Evolutionary conservation across 2,113 vertebrate species (phyloP).

Genomic region (Sinocyclocheilus anshuiensis): DNA sequence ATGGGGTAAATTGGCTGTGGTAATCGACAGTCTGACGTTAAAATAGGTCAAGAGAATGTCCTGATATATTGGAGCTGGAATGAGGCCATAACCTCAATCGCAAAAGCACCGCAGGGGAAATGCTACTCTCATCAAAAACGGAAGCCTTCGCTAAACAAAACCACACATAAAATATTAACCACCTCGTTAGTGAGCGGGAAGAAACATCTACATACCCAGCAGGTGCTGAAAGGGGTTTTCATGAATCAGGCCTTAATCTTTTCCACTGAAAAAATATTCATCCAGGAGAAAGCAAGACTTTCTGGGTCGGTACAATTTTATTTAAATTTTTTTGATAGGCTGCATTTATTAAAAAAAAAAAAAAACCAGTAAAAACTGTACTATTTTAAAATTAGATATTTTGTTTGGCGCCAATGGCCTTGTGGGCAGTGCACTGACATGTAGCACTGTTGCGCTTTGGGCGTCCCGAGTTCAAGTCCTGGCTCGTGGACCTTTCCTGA

Average conservation of each 20-base stretch:
- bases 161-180: slow-evolving; percentile 52
- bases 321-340: no score
- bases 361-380: no score
- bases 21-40: slow-evolving; percentile 42
- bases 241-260: neutral
- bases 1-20: slow-evolving; percentile 26
- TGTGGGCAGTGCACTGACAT: no score
- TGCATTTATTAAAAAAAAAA: no score
- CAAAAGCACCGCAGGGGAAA: slow-evolving; percentile 36
- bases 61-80: slow-evolving; percentile 38
- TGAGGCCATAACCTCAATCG: slow-evolving; percentile 46
- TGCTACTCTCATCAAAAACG: slow-evolving; percentile 38
- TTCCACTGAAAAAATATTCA: neutral
- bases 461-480: no score
- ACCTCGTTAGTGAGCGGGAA: slow-evolving; percentile 32
- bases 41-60: slow-evolving; percentile 46
- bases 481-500: no score
- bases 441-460: no score
- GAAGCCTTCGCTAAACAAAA: slow-evolving; percentile 47
- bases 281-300: neutral
- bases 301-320: no score
- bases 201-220: slow-evolving; percentile 45
- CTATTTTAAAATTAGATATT: no score
- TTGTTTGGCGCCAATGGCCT: no score
- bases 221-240: slow-evolving; percentile 18